A percentile compares a stretch with the other conserved stretches of the same genome.
These are phyloP conservation scores for Nanorana parkeri DNA, from an alignment of 2,113 vertebrate genomes.

Conservation along the genomic window DNA sequence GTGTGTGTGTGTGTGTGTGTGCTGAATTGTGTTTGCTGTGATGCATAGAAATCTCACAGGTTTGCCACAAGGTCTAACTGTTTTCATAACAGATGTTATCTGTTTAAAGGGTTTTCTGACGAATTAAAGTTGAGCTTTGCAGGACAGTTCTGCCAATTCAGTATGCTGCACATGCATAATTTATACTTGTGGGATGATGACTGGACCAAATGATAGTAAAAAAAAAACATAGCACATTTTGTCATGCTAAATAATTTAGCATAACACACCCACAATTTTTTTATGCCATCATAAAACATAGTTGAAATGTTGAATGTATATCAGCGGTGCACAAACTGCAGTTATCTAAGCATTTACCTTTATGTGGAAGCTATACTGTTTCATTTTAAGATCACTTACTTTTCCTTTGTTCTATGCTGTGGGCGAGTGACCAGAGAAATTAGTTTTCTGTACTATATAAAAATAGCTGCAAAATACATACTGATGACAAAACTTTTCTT, in stretches of 20 bases:
- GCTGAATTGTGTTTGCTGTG: not conserved
- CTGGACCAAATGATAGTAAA: constrained; percentile 24
- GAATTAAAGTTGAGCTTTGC: constrained; percentile 21
- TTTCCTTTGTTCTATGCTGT: too few relatives aligned
- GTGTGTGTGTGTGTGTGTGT: not conserved
- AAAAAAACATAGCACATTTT: not conserved
- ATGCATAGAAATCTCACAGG: not conserved
- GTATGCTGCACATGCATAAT: constrained; percentile 41
- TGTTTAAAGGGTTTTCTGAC: constrained; percentile 20
- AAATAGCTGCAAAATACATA: too few relatives aligned
- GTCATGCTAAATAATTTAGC: constrained; percentile 21
- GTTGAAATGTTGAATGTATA: too few relatives aligned
- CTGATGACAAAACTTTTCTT: too few relatives aligned
- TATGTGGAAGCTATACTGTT: too few relatives aligned
- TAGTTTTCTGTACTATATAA: too few relatives aligned
- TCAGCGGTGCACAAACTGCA: too few relatives aligned
- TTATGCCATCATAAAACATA: not conserved
- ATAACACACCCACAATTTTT: constrained; percentile 14
- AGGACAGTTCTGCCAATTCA: constrained; percentile 13
- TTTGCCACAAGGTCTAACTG: constrained; percentile 18
- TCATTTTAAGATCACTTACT: too few relatives aligned
- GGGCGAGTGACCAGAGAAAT: too few relatives aligned
- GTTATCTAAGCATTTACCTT: too few relatives aligned
- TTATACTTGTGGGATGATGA: constrained; percentile 11
- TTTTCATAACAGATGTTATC: constrained; percentile 44